Evolutionary conservation across 2,113 vertebrate genomes (phyloP).

Genomic region (Lampris incognitus): DNA sequence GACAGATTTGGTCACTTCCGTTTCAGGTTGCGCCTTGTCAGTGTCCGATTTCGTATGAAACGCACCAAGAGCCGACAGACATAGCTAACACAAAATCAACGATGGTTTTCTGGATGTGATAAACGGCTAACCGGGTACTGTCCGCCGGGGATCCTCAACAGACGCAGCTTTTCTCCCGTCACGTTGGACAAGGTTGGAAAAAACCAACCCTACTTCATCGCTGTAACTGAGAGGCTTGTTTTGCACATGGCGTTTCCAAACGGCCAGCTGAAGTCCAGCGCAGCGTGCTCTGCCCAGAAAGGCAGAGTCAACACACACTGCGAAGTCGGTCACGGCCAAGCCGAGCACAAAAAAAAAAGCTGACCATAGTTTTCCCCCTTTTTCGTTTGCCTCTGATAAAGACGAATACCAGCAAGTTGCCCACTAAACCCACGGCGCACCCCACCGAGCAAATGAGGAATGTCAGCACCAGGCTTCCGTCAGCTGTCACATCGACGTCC

Average conservation of each 20-base stretch:
- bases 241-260: conserved; percentile 83
- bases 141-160: conserved; percentile 79
- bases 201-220: conserved; percentile 67
- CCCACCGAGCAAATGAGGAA: conserved; percentile 76
- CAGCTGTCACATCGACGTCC: conserved; percentile 73
- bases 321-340: conserved; percentile 77
- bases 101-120: conserved; percentile 79
- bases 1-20: conserved; percentile 75
- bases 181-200: conserved; percentile 70
- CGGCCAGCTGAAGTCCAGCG: conserved; percentile 83
- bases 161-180: conserved; percentile 77
- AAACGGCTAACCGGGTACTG: conserved; percentile 77
- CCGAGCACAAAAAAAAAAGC: conserved; percentile 78
- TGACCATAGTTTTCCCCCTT: conserved; percentile 69
- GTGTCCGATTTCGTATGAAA: conserved; percentile 71
- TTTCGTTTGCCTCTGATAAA: conserved; percentile 72
- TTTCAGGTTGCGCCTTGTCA: conserved; percentile 70
- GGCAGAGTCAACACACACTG: conserved; percentile 83
- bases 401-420: conserved; percentile 79
- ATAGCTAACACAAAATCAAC: conserved; percentile 79
- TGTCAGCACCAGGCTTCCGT: conserved; percentile 70
- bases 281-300: conserved; percentile 83
- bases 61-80: conserved; percentile 77
- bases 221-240: conserved; percentile 78
- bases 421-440: conserved; percentile 74